phyloP scores from a whole-genome alignment of 2,888 invertebrate species.

The Sminthurides aquaticus region DNA sequence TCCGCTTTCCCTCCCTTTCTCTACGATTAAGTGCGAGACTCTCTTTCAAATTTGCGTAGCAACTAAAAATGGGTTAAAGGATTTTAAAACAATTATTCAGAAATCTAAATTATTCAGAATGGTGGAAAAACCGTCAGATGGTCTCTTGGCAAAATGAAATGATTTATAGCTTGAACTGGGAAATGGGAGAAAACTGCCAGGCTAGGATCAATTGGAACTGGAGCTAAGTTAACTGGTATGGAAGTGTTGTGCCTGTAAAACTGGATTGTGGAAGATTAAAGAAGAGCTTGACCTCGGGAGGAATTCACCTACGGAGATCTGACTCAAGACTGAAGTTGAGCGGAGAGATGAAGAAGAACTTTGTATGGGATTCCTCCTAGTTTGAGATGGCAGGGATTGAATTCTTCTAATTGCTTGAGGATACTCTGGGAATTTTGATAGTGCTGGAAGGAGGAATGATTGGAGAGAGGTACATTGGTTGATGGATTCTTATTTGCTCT shows the following conservation, averaged over 20 bases:
- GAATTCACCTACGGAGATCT: neutral
- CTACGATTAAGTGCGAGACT: no score
- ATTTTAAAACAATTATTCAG: no score
- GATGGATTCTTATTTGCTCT: neutral
- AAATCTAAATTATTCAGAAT: no score
- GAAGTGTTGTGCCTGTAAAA: neutral
- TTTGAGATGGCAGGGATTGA: neutral
- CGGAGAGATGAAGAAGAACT: neutral
- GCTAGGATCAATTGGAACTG: neutral
- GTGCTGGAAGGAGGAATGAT: neutral
- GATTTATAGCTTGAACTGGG: no score
- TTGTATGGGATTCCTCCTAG: neutral
- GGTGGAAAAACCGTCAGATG: no score
- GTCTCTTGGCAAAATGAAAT: no score
- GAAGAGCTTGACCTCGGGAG: neutral
- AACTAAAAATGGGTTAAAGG: no score
- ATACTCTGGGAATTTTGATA: neutral
- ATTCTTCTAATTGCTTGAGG: neutral
- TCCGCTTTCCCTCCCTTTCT: no score
- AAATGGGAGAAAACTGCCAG: no score
- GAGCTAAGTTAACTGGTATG: neutral
- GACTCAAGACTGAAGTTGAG: neutral
- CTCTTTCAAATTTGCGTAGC: no score
- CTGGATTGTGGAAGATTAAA: neutral
- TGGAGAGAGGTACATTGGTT: neutral